Base-by-base conservation (phyloP, 1,140 invertebrate genomes). In the Metaphire vulgaris region DNA sequence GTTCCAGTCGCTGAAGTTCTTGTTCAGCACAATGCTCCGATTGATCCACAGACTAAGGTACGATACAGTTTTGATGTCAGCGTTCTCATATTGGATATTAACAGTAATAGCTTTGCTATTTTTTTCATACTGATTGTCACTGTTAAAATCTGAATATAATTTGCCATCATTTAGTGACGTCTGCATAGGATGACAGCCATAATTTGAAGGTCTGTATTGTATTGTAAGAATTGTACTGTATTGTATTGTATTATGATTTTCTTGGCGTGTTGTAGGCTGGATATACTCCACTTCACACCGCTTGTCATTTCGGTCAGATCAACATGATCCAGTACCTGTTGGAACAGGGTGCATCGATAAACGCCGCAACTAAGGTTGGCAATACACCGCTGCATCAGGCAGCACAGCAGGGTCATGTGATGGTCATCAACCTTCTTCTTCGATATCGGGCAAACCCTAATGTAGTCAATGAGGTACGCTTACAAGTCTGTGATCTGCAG, bases 371-470 rank as follows among this genome's bases (percentile, higher is more conserved):
- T 1, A 67, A 66, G 85, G 89, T 89, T 81, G 90, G 97, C 0
- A 98, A 98, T 84, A 97, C 95, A 29, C 85, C 97, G 1, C 86
- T 98, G 15, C 96, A 98, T 89, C 87, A 98, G 41, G 94, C 95
- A 76, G 90, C 95, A 68, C 95, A 96, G 85, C 96, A 99, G 87
- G 97, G 99, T 83, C 90, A 92, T 79, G 95, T 98, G 16, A 92
- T 29, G 72, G 72, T 73, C 72, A 73, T 73, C 56, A 64, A 73
- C 33, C 16, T 73, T 28, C 30, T 73, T 1, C 72, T 73, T 15
- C 32, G 41, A 34, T 73, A n/a, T 34, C 32, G 41, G 72, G 72
- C 72, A 12, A 29, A 73, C n/a, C 72, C 72, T 12, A 56, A 73
- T 41, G 12, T 41, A 41, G 14, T 73, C 6, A 6, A 31, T 0